These are phyloP conservation scores for Megaceryle torquata DNA, from an alignment of 2,113 vertebrate genomes.

Conservation along the genomic window DNA sequence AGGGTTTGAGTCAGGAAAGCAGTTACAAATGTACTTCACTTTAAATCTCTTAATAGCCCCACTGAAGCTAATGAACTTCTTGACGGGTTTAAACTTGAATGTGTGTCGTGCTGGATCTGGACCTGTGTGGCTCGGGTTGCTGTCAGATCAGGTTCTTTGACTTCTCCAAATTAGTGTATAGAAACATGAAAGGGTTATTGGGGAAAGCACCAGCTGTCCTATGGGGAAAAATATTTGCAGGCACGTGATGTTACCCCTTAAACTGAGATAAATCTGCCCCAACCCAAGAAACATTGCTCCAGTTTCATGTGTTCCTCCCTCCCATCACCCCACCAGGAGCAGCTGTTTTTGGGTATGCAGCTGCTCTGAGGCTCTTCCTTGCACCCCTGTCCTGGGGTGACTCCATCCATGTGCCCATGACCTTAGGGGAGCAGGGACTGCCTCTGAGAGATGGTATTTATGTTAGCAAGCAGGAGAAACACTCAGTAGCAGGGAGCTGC, in stretches of 20 bases:
- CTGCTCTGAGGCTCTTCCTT: background rate
- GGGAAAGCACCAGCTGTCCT: background rate
- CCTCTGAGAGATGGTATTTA: background rate
- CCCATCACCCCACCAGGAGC: rapidly evolving
- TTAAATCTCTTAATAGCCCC: constrained; percentile 24
- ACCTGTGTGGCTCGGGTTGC: rapidly evolving
- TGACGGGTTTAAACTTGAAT: background rate
- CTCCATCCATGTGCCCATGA: rapidly evolving
- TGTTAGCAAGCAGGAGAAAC: background rate
- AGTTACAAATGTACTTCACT: background rate
- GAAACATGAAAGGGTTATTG: background rate
- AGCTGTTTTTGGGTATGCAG: background rate
- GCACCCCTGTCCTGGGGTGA: background rate
- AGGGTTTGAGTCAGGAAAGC: constrained; percentile 17
- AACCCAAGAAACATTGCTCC: background rate
- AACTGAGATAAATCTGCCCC: background rate
- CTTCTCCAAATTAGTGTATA: background rate
- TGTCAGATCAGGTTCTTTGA: background rate
- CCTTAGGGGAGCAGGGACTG: background rate
- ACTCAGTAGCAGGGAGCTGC: background rate
- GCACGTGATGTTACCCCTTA: background rate
- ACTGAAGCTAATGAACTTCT: constrained; percentile 1
- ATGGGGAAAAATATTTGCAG: background rate
- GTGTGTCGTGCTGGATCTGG: background rate
- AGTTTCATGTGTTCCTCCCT: background rate